Percentiles rank a stretch among this genome's conserved stretches.
Conservation (phyloP, 1,140 invertebrate genomes). For the Musca domestica region DNA sequence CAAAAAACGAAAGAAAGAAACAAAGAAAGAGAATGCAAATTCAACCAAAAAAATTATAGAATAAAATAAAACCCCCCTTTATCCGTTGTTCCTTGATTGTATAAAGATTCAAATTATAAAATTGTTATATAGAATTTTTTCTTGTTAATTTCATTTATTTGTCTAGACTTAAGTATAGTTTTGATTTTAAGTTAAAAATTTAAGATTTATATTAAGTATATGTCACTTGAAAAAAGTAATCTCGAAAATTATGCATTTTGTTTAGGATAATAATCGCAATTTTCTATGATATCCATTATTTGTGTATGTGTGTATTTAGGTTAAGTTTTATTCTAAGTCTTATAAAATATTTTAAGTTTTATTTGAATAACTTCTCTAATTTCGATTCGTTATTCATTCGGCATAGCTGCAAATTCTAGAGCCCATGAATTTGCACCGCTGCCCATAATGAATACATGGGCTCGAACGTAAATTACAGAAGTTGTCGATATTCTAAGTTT, state of each 20-base stretch:
- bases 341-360: no score
- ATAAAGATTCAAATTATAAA: constrained; percentile 33
- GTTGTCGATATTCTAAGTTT: not conserved
- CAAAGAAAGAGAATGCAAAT: not conserved
- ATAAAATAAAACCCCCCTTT: constrained; percentile 13
- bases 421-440: constrained; percentile 8
- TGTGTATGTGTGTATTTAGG: no score
- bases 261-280: no score
- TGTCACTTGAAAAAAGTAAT: not conserved
- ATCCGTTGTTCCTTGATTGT: constrained; percentile 45
- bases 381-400: constrained; percentile 5
- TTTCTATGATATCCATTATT: no score
- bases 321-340: no score
- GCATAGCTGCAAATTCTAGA: not conserved
- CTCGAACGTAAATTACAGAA: not conserved
- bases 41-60: not conserved
- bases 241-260: not conserved
- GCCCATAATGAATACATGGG: not conserved
- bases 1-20: not conserved
- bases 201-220: constrained; percentile 1
- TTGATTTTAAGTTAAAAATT: not conserved
- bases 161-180: not conserved
- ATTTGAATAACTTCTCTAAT: not conserved
- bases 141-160: not conserved
- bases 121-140: constrained; percentile 15